Evolutionary conservation across 2,888 invertebrate genomes (phyloP).

Genomic region (Thelaira solivaga): DNA sequence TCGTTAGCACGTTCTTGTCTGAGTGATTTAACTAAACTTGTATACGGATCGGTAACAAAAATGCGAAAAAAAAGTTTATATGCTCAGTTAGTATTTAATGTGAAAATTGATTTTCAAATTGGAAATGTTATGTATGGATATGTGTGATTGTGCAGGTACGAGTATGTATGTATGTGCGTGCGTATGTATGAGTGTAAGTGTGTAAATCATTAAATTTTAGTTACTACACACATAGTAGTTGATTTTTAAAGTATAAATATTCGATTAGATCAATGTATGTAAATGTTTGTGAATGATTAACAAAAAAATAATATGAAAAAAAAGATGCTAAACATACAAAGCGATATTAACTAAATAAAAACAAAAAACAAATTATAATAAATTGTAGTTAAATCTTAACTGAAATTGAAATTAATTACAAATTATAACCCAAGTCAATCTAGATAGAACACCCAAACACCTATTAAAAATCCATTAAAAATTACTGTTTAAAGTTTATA

Average conservation of each 20-base stretch:
- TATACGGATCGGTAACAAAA: conserved; percentile 25
- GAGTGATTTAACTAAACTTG: conserved; percentile 29
- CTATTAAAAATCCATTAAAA: conserved; percentile 32
- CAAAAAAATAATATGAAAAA: background rate
- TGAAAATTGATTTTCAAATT: conserved; percentile 27
- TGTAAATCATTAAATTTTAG: conserved; percentile 51
- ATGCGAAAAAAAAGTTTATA: conserved; percentile 5
- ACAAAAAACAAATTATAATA: conserved; percentile 39
- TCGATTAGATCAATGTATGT: conserved; percentile 59
- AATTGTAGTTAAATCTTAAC: conserved; percentile 39
- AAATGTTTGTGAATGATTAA: conserved; percentile 60
- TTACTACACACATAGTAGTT: too few relatives aligned
- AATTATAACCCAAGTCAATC: conserved; percentile 24
- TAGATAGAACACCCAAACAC: conserved; percentile 50
- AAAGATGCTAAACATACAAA: background rate
- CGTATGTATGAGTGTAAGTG: background rate
- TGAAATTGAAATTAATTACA: conserved; percentile 4
- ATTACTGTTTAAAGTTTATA: conserved; percentile 29
- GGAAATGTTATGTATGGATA: conserved; percentile 1
- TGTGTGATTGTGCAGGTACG: background rate
- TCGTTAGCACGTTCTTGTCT: background rate
- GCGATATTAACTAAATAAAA: conserved; percentile 34
- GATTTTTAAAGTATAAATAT: conserved; percentile 56
- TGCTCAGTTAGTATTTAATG: conserved; percentile 48
- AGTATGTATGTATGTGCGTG: background rate